Evolutionary conservation across 2,113 vertebrate genomes (phyloP), one percentile per base, ranked within the genome.

Genomic region (Nestor notabilis): DNA sequence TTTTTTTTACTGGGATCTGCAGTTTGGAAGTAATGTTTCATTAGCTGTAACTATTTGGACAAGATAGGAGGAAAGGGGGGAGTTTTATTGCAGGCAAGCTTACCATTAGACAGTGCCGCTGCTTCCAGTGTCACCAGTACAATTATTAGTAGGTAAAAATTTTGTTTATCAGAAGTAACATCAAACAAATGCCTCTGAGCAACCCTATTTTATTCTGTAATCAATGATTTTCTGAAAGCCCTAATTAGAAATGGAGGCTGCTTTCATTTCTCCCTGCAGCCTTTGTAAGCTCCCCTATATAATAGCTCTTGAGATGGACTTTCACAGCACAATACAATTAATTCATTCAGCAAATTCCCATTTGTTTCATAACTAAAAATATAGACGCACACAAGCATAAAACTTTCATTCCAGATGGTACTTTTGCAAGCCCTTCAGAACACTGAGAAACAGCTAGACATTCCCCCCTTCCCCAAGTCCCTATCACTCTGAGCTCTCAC

Each of bases 201-300:
- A 92, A 72, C 15, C 55, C 80, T 71, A 60, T 63, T 83, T 69
- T 64, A 91, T 94, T 94, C 83, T 71, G 37, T 92, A 96, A 96
- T 93, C 89, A 92, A 84, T 84, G 41, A 83, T 96, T 97, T 97
- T 83, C 89, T 97, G 77, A 89, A 97, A 97, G 64, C 41, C 50
- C 25, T 94, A 93, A 96, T 93, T 90, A 96, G 76, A 88, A 71
- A 95, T 77, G 46, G 70, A 97, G 82, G 74, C 70, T 33, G n/a
- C 94, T 90, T 88, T 81, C 83, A 87, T 88, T 91, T 88, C 46
- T 95, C 79, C 95, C 69, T 55, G 63, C 74, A 92, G 88, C 60
- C 86, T 97, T 71, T 94, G 56, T 41, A 91, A 94, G 68, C 44
- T 91, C 74, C 79, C 49, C 16, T n/a, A 80, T 4, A 24, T 76